Base-by-base conservation (phyloP, 2,888 invertebrate genomes). In the Eilema sororculum region DNA sequence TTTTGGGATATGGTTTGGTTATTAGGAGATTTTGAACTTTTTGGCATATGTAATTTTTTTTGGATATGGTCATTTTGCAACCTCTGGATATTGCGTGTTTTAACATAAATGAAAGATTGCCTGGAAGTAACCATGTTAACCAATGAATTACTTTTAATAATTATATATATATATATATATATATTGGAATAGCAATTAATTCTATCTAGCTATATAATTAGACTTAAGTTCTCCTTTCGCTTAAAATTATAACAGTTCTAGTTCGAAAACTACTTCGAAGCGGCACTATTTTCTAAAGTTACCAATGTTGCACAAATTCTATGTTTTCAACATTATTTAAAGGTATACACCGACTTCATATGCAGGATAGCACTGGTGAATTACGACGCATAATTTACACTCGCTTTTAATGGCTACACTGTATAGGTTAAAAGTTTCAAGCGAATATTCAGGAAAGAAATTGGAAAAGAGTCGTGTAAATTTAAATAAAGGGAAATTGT, bases 371-470 rank as follows among this genome's bases (percentile, higher is more conserved):
- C 72, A 57, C 72, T 68, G 1, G 71, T 82, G 70, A 82, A 78
- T 78, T 82, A 78, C 37, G 78, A 59, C 72, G 63, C 66, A 76
- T 80, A 82, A 78, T 71, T 80, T 74, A 78, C 67, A 74, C 66
- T 65, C 58, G 58, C 69, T 61, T 74, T 46, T 73, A 67, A 41
- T 25, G n/a, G 25, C n/a, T 60, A 72, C 67, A 71, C 30, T 28
- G 72, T 30, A 9, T 46, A 70, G 73, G 71, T 67, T 64, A 66
- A 0, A 56, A 74, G 60, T 41, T 69, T 41, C n/a, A 61, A 58
- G 33, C 60, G 62, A 24, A 56, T 33, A 24, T 58, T 37, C 20
- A 28, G 8, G 9, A 61, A 62, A 61, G 12, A 33, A 52, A 68
- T 30, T 46, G 61, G 33, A 46, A 67, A 68, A 68, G 37, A 61